A percentile compares a stretch with the other conserved stretches of the same genome.
Evolutionary conservation across 2,888 invertebrate species (phyloP).

Genomic region (Orthosia incerta): DNA sequence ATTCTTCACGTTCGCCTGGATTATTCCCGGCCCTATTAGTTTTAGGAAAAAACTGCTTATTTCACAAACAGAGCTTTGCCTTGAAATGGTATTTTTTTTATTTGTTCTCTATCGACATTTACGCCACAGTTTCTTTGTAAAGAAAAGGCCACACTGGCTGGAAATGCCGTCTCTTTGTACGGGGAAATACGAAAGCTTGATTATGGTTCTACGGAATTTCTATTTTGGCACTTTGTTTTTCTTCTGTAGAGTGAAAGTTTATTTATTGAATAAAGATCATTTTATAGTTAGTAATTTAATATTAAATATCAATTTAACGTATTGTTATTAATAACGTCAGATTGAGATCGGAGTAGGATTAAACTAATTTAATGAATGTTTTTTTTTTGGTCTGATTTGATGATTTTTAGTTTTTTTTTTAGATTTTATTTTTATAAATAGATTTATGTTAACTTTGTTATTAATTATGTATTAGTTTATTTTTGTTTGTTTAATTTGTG

Average conservation of each 20-base stretch:
- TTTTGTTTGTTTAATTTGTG: too few relatives aligned
- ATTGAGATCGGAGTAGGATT: background rate
- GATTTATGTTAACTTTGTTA: too few relatives aligned
- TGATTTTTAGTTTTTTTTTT: too few relatives aligned
- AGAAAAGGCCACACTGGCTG: background rate
- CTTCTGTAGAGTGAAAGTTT: background rate
- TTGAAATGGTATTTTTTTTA: conserved; percentile 26
- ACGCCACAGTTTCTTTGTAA: conserved; percentile 7
- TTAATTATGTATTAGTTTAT: too few relatives aligned
- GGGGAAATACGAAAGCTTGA: background rate
- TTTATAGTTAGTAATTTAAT: background rate
- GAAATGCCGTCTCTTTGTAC: conserved; percentile 13
- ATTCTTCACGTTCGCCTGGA: conserved; percentile 7
- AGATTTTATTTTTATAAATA: too few relatives aligned
- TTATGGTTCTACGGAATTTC: background rate
- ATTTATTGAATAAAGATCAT: background rate
- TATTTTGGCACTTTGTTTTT: background rate
- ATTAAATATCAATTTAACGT: background rate
- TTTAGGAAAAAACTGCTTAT: conserved; percentile 52
- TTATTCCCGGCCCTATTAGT: conserved; percentile 49
- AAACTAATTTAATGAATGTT: background rate
- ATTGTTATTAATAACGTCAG: background rate
- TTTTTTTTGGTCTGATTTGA: too few relatives aligned
- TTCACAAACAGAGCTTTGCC: conserved; percentile 34
- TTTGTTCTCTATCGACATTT: conserved; percentile 38